Evolutionary conservation across 2,888 invertebrate species (phyloP).

Genomic region (Xanthorhoe designata): DNA sequence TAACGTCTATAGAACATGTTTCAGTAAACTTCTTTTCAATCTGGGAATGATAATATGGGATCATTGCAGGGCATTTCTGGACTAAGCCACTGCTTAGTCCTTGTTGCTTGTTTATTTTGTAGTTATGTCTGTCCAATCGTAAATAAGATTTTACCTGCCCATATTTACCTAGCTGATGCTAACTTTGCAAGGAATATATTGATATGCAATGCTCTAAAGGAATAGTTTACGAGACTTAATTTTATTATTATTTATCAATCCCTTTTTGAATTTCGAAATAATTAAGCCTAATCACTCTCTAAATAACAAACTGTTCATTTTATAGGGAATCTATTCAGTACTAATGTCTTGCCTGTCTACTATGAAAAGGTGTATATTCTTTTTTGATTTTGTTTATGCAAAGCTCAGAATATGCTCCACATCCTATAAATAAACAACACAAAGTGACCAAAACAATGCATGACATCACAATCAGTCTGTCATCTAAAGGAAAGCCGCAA

Average conservation of each 20-base stretch:
- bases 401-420: not conserved
- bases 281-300: no score
- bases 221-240: no score
- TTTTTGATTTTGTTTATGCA: not conserved
- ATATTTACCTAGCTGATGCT: not conserved
- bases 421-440: not conserved
- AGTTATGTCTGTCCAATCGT: not conserved
- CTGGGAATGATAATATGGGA: constrained; percentile 6
- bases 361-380: not conserved
- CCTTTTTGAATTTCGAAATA: no score
- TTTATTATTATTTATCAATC: no score
- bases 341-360: not conserved
- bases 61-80: no score
- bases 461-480: constrained; percentile 15
- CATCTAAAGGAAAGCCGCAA: constrained; percentile 42
- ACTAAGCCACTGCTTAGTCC: no score
- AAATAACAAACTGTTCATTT: no score
- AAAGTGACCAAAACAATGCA: constrained; percentile 12
- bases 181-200: not conserved
- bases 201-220: no score
- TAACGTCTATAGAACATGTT: constrained; percentile 26
- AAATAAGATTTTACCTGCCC: not conserved
- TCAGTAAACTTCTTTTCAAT: constrained; percentile 1
- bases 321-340: not conserved
- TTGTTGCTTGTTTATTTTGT: constrained; percentile 14